These are phyloP conservation scores for Alouatta palliata DNA, from an alignment of 2,113 vertebrate genomes.

Conservation along the genomic window DNA sequence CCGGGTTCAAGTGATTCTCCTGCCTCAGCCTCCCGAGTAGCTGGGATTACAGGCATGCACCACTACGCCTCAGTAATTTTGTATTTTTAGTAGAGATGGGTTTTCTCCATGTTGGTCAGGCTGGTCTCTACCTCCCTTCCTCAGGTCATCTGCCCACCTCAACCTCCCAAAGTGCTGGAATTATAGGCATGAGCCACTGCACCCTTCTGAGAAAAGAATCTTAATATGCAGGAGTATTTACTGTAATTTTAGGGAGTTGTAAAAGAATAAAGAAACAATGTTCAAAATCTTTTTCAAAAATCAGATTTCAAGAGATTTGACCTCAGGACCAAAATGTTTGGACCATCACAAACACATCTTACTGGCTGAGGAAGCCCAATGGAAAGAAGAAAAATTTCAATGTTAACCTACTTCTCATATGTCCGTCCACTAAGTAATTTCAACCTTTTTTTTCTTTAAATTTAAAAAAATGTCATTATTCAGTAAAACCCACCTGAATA, in stretches of 20 bases:
- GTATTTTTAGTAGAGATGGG: too few relatives aligned
- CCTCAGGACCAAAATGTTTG: not conserved
- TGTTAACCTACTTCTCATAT: not conserved
- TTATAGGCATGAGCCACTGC: too few relatives aligned
- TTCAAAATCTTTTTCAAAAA: constrained; percentile 8
- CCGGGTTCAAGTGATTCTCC: too few relatives aligned
- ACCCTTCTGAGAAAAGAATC: not conserved
- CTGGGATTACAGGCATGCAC: too few relatives aligned
- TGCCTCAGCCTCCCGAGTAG: too few relatives aligned
- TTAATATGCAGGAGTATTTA: constrained; percentile 3
- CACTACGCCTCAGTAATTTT: too few relatives aligned
- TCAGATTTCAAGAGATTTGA: constrained; percentile 19
- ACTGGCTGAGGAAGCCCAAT: not conserved
- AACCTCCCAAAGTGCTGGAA: too few relatives aligned
- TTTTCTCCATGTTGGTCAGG: too few relatives aligned
- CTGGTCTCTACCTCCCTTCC: too few relatives aligned
- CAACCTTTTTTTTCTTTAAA: not conserved
- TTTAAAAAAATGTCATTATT: not conserved
- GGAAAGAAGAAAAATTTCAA: not conserved
- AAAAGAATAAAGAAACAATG: constrained; percentile 44
- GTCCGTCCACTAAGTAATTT: not conserved
- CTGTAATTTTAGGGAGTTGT: not conserved
- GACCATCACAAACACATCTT: not conserved
- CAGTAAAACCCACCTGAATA: not conserved
- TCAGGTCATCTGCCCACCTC: too few relatives aligned